Conservation (phyloP, 1,140 invertebrate species). For the Drosophila willistoni region DNA sequence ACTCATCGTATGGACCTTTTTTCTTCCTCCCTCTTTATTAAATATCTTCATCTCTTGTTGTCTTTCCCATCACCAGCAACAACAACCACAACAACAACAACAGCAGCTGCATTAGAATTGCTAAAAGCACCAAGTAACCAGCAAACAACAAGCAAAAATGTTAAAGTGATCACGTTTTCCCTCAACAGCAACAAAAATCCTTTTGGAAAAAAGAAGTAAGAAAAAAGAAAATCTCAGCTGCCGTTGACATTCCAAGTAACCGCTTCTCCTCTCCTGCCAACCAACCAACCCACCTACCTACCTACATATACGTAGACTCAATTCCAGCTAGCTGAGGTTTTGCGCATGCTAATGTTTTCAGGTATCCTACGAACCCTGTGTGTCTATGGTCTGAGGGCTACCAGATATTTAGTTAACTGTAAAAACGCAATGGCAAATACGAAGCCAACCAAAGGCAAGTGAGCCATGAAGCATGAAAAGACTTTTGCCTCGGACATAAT, state of each 20-base stretch:
- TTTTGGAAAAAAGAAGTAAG: constrained; percentile 34
- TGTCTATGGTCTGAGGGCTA: constrained; percentile 45
- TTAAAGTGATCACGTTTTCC: constrained; percentile 82
- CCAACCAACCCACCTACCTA: background rate
- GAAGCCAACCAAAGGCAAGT: constrained; percentile 43
- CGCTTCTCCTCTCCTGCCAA: background rate
- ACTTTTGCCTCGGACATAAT: constrained; percentile 29
- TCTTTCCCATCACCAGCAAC: constrained; percentile 23
- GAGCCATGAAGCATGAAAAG: constrained; percentile 74
- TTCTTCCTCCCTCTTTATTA: constrained; percentile 27
- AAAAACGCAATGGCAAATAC: constrained; percentile 50
- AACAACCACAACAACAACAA: constrained; percentile 44
- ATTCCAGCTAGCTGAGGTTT: constrained; percentile 38
- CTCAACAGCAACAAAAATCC: constrained; percentile 51
- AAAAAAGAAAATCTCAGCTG: constrained; percentile 71
- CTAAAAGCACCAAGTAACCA: constrained; percentile 65
- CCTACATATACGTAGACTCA: background rate
- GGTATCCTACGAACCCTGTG: constrained; percentile 37
- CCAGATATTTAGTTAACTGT: constrained; percentile 61
- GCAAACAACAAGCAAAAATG: constrained; percentile 71
- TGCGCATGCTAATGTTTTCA: constrained; percentile 75
- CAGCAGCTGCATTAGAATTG: constrained; percentile 75
- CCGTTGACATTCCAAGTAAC: constrained; percentile 72
- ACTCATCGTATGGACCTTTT: constrained; percentile 64
- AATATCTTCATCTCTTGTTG: constrained; percentile 47